phyloP scores from a whole-genome alignment of 1,140 invertebrate species.

The Paraescarpia echinospica region DNA sequence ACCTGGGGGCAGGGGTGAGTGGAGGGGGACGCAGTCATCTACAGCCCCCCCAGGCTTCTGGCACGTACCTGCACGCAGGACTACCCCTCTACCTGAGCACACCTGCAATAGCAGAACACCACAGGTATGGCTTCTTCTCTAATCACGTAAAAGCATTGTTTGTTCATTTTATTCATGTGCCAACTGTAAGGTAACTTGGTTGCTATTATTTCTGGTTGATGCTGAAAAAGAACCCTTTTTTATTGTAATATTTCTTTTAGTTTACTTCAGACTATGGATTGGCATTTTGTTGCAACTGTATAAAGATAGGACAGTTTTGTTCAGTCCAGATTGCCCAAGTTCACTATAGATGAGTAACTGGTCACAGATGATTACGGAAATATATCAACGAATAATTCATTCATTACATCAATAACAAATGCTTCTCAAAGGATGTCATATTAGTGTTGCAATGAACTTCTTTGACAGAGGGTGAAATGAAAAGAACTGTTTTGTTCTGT shows the following conservation, averaged over 20 bases:
- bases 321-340: neutral
- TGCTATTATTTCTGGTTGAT: neutral
- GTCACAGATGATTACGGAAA: neutral
- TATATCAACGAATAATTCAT: neutral
- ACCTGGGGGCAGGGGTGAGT: slow-evolving; percentile 33
- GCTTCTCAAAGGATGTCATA: neutral
- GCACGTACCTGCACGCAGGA: neutral
- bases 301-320: too few relatives aligned
- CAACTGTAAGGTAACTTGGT: neutral
- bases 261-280: neutral
- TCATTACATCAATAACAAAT: neutral
- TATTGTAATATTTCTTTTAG: neutral
- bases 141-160: neutral
- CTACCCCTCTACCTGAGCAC: slow-evolving; percentile 37
- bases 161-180: neutral
- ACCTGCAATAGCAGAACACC: slow-evolving; percentile 35
- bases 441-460: too few relatives aligned
- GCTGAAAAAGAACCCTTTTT: neutral
- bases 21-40: slow-evolving; percentile 41
- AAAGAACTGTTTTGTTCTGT: too few relatives aligned
- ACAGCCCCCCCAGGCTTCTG: slow-evolving; percentile 45
- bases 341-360: neutral
- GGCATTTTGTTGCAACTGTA: too few relatives aligned
- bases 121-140: slow-evolving; percentile 34
- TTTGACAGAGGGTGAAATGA: too few relatives aligned